Evolutionary conservation across 1,140 invertebrate genomes (phyloP), one percentile per base, ranked within the genome.

Genomic region (Holcopasites calliopsidis): DNA sequence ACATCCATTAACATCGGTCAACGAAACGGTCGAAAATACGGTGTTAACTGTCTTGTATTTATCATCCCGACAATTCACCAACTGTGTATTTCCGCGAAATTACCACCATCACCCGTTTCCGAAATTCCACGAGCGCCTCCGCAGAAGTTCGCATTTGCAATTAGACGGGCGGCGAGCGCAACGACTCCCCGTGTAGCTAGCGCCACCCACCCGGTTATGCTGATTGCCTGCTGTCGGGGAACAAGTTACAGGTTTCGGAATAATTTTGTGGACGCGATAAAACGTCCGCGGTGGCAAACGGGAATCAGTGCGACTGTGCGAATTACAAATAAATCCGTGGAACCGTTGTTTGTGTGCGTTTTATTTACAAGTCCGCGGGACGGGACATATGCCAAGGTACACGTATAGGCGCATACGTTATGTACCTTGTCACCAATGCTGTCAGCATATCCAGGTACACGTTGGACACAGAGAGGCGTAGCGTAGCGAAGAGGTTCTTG

Each of bases 181-280:
- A 23, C 57, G 31, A 3, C 21, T 26, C 31, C 18, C 21, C 33
- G 0, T 5, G 16, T 16, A 0, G 13, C 35, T 0, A 16, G 1
- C 31, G 11, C 7, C 6, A 4, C 13, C 23, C n/a, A 0, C 26
- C 28, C 28, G 57, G 72, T 74, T 74, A 74, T 68, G 62, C 72
- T 57, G 62, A 74, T 57, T 57, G 62, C 62, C 68, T 21, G 71
- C 60, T 62, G 44, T n/a, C 52, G 10, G 52, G 38, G 38, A 70
- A 58, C 52, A 57, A 68, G 62, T 74, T 68, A 68, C 61, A 68
- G 52, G 44, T 73, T 73, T 54, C 60, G 18, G 28, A 64, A 73
- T 64, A 64, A 73, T 68, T 74, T 74, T 47, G 28, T 6, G 38
- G 26, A 26, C n/a, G 16, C 62, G 62, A 74, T 74, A 57, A 74